phyloP scores from a whole-genome alignment of 2,888 invertebrate species.

The Stenurella melanura region DNA sequence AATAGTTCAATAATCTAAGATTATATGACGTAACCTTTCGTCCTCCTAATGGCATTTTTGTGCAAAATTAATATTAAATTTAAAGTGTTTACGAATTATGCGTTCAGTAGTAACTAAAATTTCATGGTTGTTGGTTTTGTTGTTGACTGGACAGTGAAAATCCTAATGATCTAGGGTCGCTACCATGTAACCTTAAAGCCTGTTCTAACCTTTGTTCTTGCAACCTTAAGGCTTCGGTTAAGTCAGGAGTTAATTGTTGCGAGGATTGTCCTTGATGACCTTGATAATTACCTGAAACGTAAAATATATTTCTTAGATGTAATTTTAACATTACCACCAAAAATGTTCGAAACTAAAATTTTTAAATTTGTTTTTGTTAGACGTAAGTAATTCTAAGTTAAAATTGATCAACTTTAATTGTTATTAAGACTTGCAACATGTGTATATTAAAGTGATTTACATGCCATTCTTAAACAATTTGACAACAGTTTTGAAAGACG shows the following conservation, averaged over 20 bases:
- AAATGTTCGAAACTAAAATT: no score
- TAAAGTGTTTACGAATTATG: slow-evolving; percentile 61
- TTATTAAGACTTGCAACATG: no score
- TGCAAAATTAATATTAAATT: slow-evolving; percentile 30
- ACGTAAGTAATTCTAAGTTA: no score
- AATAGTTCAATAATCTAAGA: not conserved
- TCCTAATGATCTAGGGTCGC: slow-evolving; percentile 86
- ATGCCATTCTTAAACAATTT: no score
- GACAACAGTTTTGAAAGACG: no score
- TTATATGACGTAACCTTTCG: slow-evolving; percentile 30
- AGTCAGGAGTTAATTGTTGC: slow-evolving; percentile 80
- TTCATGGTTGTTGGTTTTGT: slow-evolving; percentile 81
- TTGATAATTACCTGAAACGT: slow-evolving; percentile 67
- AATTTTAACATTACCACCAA: no score
- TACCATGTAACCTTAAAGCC: slow-evolving; percentile 85
- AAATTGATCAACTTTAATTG: no score
- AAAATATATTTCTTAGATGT: not conserved
- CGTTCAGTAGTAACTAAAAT: slow-evolving; percentile 87
- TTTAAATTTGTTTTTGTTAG: no score
- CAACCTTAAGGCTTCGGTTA: slow-evolving; percentile 82
- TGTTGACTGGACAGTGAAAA: slow-evolving; percentile 79
- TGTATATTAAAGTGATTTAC: no score
- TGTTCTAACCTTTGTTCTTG: slow-evolving; percentile 88
- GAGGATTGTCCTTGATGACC: slow-evolving; percentile 69
- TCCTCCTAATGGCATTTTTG: slow-evolving; percentile 10